Conservation (phyloP, 2,113 vertebrate genomes). For the Speoplatyrhinus poulsoni region DNA sequence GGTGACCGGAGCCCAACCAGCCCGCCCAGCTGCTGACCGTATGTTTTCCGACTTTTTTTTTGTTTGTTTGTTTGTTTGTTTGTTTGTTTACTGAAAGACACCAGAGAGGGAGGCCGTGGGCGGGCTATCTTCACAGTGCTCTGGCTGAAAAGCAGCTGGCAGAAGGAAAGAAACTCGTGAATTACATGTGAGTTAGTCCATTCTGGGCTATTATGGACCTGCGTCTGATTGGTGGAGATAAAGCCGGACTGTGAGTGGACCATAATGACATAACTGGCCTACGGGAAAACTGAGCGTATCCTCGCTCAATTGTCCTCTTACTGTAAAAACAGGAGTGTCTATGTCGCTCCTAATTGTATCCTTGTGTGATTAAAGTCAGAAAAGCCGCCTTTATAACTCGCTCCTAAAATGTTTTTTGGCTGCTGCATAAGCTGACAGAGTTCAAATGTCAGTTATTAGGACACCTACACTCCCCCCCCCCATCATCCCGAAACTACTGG, state of each 20-base stretch:
- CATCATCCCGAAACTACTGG: constrained; percentile 2
- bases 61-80: constrained; percentile 66
- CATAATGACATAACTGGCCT: constrained; percentile 53
- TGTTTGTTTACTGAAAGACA: constrained; percentile 65
- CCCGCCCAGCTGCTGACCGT: constrained; percentile 54
- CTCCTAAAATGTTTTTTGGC: no score
- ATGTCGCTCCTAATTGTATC: constrained; percentile 26
- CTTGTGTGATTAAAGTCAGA: constrained; percentile 2
- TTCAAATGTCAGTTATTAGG: constrained; percentile 10
- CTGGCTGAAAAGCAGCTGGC: constrained; percentile 24
- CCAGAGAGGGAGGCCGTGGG: constrained; percentile 43
- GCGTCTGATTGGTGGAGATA: constrained; percentile 69
- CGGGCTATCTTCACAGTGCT: constrained; percentile 59
- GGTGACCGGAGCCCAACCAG: constrained; percentile 63
- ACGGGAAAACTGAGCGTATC: constrained; percentile 56
- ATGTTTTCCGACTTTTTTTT: constrained; percentile 64
- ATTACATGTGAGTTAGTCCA: constrained; percentile 69
- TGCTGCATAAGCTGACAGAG: no score
- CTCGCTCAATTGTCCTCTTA: constrained; percentile 43
- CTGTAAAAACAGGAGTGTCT: constrained; percentile 45
- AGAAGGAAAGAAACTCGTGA: constrained; percentile 50
- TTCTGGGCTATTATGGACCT: constrained; percentile 57
- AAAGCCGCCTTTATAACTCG: no score
- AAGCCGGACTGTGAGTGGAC: constrained; percentile 52
- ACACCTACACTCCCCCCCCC: constrained; percentile 8